Percentiles rank a stretch among this genome's conserved stretches.
Conservation (phyloP, 2,113 vertebrate species). For the Picathartes gymnocephalus region DNA sequence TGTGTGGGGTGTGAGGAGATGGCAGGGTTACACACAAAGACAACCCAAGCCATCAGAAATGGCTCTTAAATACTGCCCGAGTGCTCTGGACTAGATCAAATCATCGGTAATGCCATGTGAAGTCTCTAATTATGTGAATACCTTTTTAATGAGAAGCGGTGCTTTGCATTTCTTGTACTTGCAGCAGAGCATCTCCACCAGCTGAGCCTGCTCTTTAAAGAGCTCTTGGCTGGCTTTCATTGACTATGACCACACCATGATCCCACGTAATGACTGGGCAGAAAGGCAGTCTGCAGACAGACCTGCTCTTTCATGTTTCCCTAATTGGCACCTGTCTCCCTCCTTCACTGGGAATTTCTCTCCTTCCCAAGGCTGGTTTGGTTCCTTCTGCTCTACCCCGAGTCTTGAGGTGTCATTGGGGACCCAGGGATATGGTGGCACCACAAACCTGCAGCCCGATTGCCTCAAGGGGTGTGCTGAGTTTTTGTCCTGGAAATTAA, state of each 20-base stretch:
- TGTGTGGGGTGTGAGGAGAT: not conserved
- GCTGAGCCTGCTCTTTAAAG: slow-evolving; percentile 38
- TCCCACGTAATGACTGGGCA: slow-evolving; percentile 27
- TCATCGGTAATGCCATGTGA: not conserved
- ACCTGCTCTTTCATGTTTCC: slow-evolving; percentile 48
- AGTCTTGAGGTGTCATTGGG: not conserved
- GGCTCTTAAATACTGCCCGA: not conserved
- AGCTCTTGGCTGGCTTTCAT: not conserved
- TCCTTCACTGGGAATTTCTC: not conserved
- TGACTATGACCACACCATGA: not conserved
- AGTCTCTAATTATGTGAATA: slow-evolving; percentile 66
- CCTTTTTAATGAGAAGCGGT: slow-evolving; percentile 69
- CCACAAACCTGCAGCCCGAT: not conserved
- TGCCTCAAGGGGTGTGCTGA: not conserved
- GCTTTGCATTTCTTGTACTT: slow-evolving; percentile 45
- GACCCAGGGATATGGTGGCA: not conserved
- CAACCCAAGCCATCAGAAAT: not conserved
- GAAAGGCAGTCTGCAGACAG: slow-evolving; percentile 34
- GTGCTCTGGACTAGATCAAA: slow-evolving; percentile 6
- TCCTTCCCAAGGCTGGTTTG: not conserved
- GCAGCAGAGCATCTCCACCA: slow-evolving; percentile 43
- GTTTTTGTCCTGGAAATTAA: not conserved
- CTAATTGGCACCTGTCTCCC: slow-evolving; percentile 20
- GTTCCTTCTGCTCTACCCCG: not conserved
- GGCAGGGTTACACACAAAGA: not conserved